These are phyloP conservation scores for Cygnus buccinator DNA, from an alignment of 2,113 vertebrate genomes.

Conservation along the genomic window DNA sequence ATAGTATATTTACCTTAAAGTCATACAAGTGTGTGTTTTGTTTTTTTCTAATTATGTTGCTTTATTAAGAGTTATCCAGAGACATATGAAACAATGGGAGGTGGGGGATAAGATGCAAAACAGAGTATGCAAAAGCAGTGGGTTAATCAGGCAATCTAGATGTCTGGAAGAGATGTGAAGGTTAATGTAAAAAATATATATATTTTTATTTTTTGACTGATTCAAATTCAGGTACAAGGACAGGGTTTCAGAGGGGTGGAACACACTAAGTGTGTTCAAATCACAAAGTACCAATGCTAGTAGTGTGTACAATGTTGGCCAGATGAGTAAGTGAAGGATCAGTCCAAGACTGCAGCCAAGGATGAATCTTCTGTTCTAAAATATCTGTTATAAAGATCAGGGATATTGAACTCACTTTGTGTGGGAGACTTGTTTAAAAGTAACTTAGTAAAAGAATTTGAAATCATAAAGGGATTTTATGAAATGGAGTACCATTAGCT, in stretches of 20 bases:
- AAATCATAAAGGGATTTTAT: neutral
- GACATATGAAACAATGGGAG: neutral
- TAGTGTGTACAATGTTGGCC: neutral
- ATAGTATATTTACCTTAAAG: neutral
- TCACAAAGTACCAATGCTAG: neutral
- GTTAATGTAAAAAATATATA: neutral
- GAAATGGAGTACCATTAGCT: neutral
- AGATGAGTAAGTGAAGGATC: neutral
- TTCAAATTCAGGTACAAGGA: neutral
- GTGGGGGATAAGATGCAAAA: neutral
- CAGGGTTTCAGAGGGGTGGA: neutral
- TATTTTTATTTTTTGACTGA: neutral
- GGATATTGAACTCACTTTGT: neutral
- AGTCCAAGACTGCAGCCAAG: neutral
- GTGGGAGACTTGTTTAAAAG: neutral
- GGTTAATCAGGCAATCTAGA: neutral
- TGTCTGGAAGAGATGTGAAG: neutral
- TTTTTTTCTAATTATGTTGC: neutral
- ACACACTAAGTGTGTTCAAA: neutral
- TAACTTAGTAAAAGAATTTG: neutral
- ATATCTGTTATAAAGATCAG: neutral
- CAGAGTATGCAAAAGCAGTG: neutral
- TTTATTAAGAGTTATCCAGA: neutral
- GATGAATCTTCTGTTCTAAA: neutral
- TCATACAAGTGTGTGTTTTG: neutral